Conservation (phyloP, 2,797 vertebrate genomes). For the Onychomys torridus region DNA sequence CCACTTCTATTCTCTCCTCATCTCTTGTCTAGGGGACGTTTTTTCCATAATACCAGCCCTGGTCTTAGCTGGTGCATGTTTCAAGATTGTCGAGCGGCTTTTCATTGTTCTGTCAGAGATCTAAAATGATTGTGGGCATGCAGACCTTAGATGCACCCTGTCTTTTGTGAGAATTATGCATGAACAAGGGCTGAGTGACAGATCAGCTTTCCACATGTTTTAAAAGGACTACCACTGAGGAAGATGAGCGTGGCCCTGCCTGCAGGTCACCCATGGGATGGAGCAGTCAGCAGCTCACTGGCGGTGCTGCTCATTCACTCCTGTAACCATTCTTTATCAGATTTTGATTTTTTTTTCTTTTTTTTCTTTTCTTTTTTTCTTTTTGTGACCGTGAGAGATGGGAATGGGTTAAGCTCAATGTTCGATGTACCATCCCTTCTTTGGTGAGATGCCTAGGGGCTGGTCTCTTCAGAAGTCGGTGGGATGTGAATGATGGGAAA, state of each 20-base stretch:
- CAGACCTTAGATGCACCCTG: neutral
- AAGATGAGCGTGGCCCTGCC: constrained; percentile 59
- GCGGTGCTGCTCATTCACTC: neutral
- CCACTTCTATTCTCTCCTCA: neutral
- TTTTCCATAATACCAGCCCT: constrained; percentile 28
- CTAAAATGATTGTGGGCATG: constrained; percentile 15
- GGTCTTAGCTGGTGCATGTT: constrained; percentile 68
- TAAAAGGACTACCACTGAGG: constrained; percentile 19
- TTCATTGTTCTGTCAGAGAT: constrained; percentile 38
- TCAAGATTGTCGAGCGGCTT: constrained; percentile 38
- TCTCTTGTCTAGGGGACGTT: constrained; percentile 14
- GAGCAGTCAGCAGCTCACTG: neutral
- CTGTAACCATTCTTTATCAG: neutral
- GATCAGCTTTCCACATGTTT: constrained; percentile 23
- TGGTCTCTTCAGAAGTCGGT: neutral
- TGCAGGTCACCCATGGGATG: neutral
- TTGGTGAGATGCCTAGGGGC: neutral
- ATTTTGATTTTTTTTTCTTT: neutral
- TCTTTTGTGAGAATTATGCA: constrained; percentile 66
- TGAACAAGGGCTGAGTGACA: constrained; percentile 61
- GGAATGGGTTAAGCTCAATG: neutral
- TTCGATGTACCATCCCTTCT: neutral
- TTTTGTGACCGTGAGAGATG: neutral
- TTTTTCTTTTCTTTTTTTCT: neutral
- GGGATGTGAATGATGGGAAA: neutral